Evolutionary conservation across 2,888 invertebrate genomes (phyloP), one percentile per base, ranked within the genome.

Genomic region (Catocala sponsa): DNA sequence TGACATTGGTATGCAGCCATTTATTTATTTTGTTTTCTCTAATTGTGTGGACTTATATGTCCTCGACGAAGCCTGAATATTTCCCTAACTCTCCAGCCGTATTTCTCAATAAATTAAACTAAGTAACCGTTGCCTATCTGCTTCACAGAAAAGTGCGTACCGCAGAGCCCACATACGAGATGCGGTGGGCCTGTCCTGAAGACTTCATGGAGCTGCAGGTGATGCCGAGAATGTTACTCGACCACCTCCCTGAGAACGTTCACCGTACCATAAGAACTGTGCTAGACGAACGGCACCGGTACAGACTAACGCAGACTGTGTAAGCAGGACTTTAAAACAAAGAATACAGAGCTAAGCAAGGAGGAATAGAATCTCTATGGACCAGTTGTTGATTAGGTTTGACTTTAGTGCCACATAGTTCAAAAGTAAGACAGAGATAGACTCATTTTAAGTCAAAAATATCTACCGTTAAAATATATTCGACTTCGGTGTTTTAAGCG

Each of bases 161-260:
- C 63, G 96, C 95, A 57, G 96, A 96, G 60, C 95, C 96, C 6
- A 96, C 95, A 64, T 97, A 95, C 83, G 96, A 97, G 84, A 97
- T 97, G 96, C 95, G 97, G 47, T 98, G 98, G 98, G 97, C 97
- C 4, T 95, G 96, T 59, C 95, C 97, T 0, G 97, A 97, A 82
- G 97, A 97, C 84, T 98, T 98, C 88, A 96, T 96, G 93, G 97
- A 98, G 82, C 92, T 98, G 56, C 95, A 97, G 76, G 97, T 98
- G 55, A 97, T 98, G 96, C 97, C 98, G 6, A 95, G 97, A 53
- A 98, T 98, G 97, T 85, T 98, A 5, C 94, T 97, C 0, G 98
- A 98, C 88, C 98, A 98, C 86, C 91, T 98, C 52, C 98, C 98
- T 0, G 97, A 98, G 83, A 97, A 96, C 83, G 96, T 98, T 13